Conservation (phyloP, 1,140 invertebrate genomes). For the Bombyx mandarina region DNA sequence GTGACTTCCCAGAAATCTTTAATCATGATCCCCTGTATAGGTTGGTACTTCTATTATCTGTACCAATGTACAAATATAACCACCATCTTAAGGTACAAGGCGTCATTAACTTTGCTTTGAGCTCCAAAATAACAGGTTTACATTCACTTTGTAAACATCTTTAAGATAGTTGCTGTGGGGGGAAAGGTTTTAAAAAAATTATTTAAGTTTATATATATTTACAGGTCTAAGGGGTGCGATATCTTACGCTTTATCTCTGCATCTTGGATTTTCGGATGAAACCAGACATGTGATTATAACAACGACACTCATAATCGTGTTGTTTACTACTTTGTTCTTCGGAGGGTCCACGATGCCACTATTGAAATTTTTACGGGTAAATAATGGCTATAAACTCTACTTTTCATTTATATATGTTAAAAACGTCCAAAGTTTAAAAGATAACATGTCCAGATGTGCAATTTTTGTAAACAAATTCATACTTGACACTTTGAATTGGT, state of each 20-base stretch:
- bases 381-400: constrained; percentile 6
- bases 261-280: constrained; percentile 95
- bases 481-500: too few relatives aligned
- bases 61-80: too few relatives aligned
- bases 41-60: too few relatives aligned
- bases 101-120: too few relatives aligned
- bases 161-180: too few relatives aligned
- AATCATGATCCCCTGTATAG: too few relatives aligned
- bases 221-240: constrained; percentile 94
- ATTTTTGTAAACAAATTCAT: too few relatives aligned
- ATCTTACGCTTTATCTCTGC: constrained; percentile 96
- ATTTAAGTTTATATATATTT: constrained; percentile 19
- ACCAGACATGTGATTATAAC: constrained; percentile 97
- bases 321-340: constrained; percentile 95
- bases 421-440: background rate
- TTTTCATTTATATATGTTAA: background rate
- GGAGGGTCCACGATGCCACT: constrained; percentile 98
- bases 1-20: too few relatives aligned
- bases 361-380: constrained; percentile 82
- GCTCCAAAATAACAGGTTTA: too few relatives aligned
- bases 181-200: too few relatives aligned
- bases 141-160: too few relatives aligned
- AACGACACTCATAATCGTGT: constrained; percentile 95
- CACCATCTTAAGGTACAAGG: too few relatives aligned
- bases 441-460: background rate